Evolutionary conservation across 1,140 invertebrate genomes (phyloP).

Genomic region (Procambarus virginalis): DNA sequence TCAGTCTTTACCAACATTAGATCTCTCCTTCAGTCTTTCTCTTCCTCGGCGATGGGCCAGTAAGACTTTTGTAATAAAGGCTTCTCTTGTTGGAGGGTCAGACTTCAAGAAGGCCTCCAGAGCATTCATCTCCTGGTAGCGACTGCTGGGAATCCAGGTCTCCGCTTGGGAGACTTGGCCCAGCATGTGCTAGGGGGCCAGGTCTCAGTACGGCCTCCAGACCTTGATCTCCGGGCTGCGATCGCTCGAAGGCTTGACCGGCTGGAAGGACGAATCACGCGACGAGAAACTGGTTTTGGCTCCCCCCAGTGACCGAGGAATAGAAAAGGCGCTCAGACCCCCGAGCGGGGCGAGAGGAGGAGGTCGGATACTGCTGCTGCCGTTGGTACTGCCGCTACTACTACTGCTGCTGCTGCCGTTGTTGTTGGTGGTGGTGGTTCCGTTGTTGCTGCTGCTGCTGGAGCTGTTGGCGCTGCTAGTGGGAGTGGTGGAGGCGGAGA

Average conservation of each 20-base stretch:
- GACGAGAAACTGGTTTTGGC: slow-evolving; percentile 44
- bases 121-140: neutral
- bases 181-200: neutral
- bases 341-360: slow-evolving; percentile 47
- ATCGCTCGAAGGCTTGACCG: slow-evolving; percentile 58
- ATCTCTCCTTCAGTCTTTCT: slow-evolving; percentile 12
- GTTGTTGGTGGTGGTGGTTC: no score
- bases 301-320: slow-evolving; percentile 46
- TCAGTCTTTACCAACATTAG: no score
- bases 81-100: neutral
- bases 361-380: slow-evolving; percentile 33
- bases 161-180: neutral
- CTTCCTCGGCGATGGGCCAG: neutral
- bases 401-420: neutral
- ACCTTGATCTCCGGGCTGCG: slow-evolving; percentile 56
- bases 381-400: neutral
- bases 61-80: neutral
- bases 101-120: neutral
- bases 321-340: slow-evolving; percentile 60
- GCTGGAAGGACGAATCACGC: slow-evolving; percentile 57
- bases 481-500: slow-evolving; percentile 52
- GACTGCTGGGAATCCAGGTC: neutral
- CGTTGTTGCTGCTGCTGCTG: neutral
- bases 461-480: slow-evolving; percentile 32
- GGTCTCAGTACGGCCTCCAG: slow-evolving; percentile 53